Base-by-base conservation (phyloP, 2,888 invertebrate genomes). In the Polymixis flavicincta region DNA sequence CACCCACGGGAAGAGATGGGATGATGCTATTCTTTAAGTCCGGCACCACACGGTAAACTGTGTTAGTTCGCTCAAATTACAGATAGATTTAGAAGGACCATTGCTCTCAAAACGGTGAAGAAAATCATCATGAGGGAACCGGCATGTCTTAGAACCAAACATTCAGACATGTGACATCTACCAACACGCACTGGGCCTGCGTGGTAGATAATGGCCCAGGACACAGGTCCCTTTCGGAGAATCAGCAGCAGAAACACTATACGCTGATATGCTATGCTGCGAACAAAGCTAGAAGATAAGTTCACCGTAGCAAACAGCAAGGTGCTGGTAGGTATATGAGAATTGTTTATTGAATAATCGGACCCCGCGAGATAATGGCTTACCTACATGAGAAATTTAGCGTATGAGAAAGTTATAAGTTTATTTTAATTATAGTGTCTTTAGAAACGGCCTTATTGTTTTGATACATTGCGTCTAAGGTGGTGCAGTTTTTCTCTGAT, bases 71-170 rank as follows among this genome's bases (percentile, higher is more conserved):
- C 42, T 9, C 19, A 45, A 6, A 37, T 57, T 71, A 13, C 9
- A 22, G 0, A 63, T 50, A 19, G 1, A 50, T 63, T 42, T 37
- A 55, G 76, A 76, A 76, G 55, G 17, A 8, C 28, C 11, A 60
- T 6, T 37, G 37, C 6, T 37, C 37, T 37, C 37, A 37, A 37
- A 37, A 37, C 37, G 37, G 6, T 37, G 37, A 37, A 37, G 37
- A 37, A 37, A 37, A 37, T 5, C 37, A 37, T 37, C 37, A 6
- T 37, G 37, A 37, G 37, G 37, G 6, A 37, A 37, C 37, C 37
- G 37, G 37, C 37, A 37, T 37, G 37, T 37, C 37, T 6, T 37
- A 37, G 5, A 37, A 37, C 37, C 37, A 5, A 37, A 37, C 3
- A 37, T 37, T 37, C 5, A 37, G 37, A 37, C 37, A 37, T 37